Conservation (phyloP, 2,888 invertebrate genomes). For the Hydropsyche betteni region DNA sequence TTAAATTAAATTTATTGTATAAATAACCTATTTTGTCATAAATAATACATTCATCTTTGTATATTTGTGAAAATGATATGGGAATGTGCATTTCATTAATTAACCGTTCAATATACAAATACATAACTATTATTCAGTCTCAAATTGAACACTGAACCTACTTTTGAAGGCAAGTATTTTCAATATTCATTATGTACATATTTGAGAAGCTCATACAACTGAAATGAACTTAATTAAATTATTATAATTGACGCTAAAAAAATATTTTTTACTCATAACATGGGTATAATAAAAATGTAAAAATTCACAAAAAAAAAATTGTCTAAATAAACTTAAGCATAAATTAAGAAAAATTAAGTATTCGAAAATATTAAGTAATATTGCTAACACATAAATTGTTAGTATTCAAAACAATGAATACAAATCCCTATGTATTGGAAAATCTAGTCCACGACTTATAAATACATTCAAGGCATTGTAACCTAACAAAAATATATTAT, state of each 20-base stretch:
- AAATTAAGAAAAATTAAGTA: neutral
- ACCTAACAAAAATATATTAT: neutral
- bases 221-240: no score
- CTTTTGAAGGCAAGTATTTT: slow-evolving; percentile 28
- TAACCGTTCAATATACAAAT: neutral
- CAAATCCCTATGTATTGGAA: neutral
- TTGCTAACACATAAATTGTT: slow-evolving; percentile 1
- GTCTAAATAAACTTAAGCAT: neutral
- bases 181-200: slow-evolving; percentile 23
- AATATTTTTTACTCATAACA: no score
- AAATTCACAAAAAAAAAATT: neutral
- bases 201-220: neutral
- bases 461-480: slow-evolving; percentile 27
- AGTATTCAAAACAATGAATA: neutral
- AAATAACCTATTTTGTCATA: neutral
- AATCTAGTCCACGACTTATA: neutral
- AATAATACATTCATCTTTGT: neutral
- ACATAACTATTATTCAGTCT: slow-evolving; percentile 18
- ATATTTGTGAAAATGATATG: slow-evolving; percentile 11
- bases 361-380: slow-evolving; percentile 18
- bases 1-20: neutral
- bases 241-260: no score
- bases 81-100: slow-evolving; percentile 4
- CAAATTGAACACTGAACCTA: slow-evolving; percentile 30
- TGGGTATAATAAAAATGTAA: no score